Conservation (phyloP, 2,888 invertebrate species). For the Xylota segnis region DNA sequence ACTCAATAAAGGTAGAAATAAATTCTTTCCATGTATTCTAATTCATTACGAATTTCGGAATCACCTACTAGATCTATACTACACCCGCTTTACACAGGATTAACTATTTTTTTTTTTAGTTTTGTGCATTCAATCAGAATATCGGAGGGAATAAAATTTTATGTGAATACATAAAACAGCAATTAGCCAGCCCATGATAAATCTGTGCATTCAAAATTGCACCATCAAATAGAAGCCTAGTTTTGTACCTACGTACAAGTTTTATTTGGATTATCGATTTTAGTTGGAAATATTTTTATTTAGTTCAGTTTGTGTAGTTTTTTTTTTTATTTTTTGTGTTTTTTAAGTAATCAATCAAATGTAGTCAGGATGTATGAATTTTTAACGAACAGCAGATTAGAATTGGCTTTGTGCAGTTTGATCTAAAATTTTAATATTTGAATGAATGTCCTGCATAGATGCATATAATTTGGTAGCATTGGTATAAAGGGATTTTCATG, state of each 20-base stretch:
- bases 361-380: not conserved
- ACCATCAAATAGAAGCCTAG: not conserved
- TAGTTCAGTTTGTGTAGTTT: not conserved
- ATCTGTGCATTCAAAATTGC: not conserved
- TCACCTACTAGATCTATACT: not conserved
- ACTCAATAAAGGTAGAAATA: too few species aligned
- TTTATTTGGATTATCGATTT: conserved; percentile 3
- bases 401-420: not conserved
- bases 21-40: not conserved
- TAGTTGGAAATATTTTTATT: not conserved
- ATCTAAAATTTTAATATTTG: not conserved
- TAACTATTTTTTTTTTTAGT: not conserved
- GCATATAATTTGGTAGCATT: too few species aligned
- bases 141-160: conserved; percentile 14
- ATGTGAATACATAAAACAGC: conserved; percentile 20
- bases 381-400: not conserved
- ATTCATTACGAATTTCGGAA: not conserved
- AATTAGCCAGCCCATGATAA: conserved; percentile 14
- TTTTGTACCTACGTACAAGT: not conserved
- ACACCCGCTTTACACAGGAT: not conserved
- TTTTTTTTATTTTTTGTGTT: not conserved
- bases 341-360: not conserved
- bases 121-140: conserved; percentile 16
- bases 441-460: too few species aligned
- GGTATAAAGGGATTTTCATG: too few species aligned